A percentile compares a stretch with the other conserved stretches of the same genome.
Conservation (phyloP, 2,888 invertebrate species). For the Argyra leucocephala region DNA sequence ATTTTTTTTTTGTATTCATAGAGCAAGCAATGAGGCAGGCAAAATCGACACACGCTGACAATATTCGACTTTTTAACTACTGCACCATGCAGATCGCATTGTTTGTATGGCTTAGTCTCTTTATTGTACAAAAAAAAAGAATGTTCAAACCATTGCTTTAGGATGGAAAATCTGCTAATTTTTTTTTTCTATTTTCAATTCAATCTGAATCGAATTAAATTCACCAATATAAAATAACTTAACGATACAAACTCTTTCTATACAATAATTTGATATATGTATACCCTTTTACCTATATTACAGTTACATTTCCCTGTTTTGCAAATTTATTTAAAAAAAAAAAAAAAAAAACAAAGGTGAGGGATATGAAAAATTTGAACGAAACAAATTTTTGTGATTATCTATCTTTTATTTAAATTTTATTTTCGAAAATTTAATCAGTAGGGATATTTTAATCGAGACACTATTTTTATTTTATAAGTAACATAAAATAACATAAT, state of each 20-base stretch:
- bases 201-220: neutral
- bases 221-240: neutral
- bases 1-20: neutral
- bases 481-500: too few species aligned
- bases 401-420: too few species aligned
- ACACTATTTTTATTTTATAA: too few species aligned
- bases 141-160: neutral
- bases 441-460: too few species aligned
- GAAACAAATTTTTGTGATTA: too few species aligned
- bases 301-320: too few species aligned
- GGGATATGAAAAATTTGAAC: too few species aligned
- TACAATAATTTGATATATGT: neutral
- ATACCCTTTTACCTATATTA: too few species aligned
- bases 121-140: neutral
- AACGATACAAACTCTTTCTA: neutral
- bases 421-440: too few species aligned
- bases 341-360: too few species aligned
- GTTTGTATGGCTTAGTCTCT: neutral
- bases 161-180: neutral
- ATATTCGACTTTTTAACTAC: neutral
- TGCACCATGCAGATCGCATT: neutral
- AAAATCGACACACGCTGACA: neutral
- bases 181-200: neutral
- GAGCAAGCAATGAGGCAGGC: neutral
- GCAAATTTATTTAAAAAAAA: too few species aligned